Evolutionary conservation across 2,888 invertebrate species (phyloP), one percentile per base, ranked within the genome.

Genomic region (Lucinisca nassula): DNA sequence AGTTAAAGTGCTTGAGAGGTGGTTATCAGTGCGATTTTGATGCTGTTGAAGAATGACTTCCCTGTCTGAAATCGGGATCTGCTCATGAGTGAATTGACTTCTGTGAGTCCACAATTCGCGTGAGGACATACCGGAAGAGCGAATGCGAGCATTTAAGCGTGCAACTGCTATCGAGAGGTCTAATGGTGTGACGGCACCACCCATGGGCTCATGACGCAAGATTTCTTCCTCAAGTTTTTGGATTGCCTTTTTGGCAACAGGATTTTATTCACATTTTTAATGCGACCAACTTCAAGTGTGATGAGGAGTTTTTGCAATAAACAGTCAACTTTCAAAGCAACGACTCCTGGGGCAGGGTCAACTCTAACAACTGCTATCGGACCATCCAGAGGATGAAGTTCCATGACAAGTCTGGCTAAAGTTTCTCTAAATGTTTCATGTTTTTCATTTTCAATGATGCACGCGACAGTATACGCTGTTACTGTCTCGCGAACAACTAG

Each of bases 321-420:
- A n/a, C 79, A 40, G 55, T 92, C 90, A 51, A 92, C 55, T 27
- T 14, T n/a, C 12, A 87, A 49, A 0, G 85, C 45, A 3, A 40
- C 27, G 30, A 85, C 85, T 35, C 85, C 87, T 30, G 91, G 88
- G 0, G 91, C 92, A 8, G 87, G 81, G 75, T 92, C 90, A 8
- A 82, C 82, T 2, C 92, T 87, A 3, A 92, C 67, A 8, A 89
- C 82, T 12, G 91, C 89, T 24, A 24, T 58, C 12, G 91, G 90
- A 6, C 91, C 91, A 80, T 87, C 85, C 2, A 91, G 21, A 10
- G 92, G 91, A 32, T 73, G 79, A 6, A 91, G 14, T 55, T 82
- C 78, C 14, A 84, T n/a, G 30, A 83, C 37, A 3, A 84, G 45
- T 12, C 76, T 32, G 10, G 82, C n/a, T 24, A 88, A 61, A n/a